Conservation (phyloP, 2,797 vertebrate genomes). For the Sebastes trivittatus region DNA sequence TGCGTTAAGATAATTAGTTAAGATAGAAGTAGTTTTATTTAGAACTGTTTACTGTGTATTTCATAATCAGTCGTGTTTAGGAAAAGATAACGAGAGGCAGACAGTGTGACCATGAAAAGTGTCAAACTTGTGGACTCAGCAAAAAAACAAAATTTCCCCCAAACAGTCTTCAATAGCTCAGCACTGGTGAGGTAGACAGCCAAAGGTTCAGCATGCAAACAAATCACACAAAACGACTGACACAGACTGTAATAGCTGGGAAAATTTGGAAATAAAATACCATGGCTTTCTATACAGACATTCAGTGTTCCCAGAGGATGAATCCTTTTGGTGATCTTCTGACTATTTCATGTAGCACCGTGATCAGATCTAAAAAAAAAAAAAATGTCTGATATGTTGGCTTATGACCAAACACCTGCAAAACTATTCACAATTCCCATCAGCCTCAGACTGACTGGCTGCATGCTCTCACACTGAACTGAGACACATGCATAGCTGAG, state of each 20-base stretch:
- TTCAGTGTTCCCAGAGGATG: too few species aligned
- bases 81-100: neutral
- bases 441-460: too few species aligned
- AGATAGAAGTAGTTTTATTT: neutral
- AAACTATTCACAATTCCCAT: too few species aligned
- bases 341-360: too few species aligned
- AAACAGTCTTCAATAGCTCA: neutral
- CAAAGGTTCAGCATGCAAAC: neutral
- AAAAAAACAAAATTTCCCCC: neutral
- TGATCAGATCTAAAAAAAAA: too few species aligned
- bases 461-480: too few species aligned
- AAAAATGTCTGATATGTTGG: neutral
- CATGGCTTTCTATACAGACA: too few species aligned
- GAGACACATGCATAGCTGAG: neutral
- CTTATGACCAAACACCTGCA: neutral
- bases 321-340: too few species aligned
- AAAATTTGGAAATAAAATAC: neutral
- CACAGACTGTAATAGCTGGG: neutral
- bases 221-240: neutral
- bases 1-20: neutral
- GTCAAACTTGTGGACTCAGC: neutral
- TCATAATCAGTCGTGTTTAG: neutral
- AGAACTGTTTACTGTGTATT: neutral
- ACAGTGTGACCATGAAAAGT: neutral
- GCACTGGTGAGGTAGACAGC: neutral